A percentile compares a stretch with the other conserved stretches of the same genome.
Evolutionary conservation across 2,113 vertebrate genomes (phyloP).

Genomic region (Microcebus ravelobensis): DNA sequence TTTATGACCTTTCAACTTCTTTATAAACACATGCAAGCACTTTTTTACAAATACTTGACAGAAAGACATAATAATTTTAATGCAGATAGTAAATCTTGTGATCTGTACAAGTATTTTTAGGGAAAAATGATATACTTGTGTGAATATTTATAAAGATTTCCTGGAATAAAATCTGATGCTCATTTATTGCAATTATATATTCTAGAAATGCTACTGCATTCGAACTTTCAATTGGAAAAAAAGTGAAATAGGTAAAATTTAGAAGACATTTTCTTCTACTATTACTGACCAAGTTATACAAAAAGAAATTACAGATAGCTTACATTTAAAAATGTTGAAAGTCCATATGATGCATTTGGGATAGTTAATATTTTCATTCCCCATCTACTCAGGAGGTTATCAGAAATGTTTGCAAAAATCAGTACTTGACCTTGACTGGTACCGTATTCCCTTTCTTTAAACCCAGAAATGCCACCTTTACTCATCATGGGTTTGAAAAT

Average conservation of each 20-base stretch:
- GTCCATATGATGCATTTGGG: slow-evolving; percentile 13
- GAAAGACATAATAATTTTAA: not conserved
- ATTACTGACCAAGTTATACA: slow-evolving; percentile 22
- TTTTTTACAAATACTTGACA: not conserved
- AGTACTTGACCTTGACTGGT: slow-evolving; percentile 40
- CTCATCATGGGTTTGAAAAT: slow-evolving; percentile 64
- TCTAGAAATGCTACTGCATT: accelerated
- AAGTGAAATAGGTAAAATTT: slow-evolving; percentile 23
- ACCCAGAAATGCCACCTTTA: slow-evolving; percentile 59
- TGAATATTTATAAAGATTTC: not conserved
- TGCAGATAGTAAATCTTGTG: not conserved
- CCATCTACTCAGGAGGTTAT: not conserved
- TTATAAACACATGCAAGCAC: not conserved
- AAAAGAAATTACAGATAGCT: slow-evolving; percentile 44
- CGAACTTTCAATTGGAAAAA: not conserved
- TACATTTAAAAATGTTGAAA: slow-evolving; percentile 25
- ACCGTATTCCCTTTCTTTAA: slow-evolving; percentile 32
- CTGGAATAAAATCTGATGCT: not conserved
- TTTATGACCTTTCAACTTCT: not conserved
- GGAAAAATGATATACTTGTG: not conserved
- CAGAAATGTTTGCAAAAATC: slow-evolving; percentile 47
- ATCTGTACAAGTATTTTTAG: not conserved
- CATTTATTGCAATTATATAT: not conserved
- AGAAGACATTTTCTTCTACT: slow-evolving; percentile 5
- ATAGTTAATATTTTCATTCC: slow-evolving; percentile 40